Base-by-base conservation (phyloP, 2,113 vertebrate genomes). In the Gallinago media region DNA sequence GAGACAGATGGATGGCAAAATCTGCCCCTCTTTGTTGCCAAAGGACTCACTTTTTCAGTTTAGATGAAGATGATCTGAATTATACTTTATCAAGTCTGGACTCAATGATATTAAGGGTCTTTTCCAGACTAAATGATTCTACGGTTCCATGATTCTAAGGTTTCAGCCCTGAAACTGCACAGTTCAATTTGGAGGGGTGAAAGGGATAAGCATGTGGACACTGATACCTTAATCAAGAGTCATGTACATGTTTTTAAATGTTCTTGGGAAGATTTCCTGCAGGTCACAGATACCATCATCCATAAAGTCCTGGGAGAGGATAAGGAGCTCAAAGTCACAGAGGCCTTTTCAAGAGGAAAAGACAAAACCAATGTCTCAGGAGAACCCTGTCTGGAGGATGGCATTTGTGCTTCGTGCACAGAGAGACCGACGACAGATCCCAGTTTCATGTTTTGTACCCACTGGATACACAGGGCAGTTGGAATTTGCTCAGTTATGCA, bases 191-290 rank as follows among this genome's bases (percentile, higher is more conserved):
- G 6, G 27, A 54, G n/a, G 19, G 5, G 15, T 75, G 38, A 75
- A 81, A 77, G 54, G 26, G 15, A 32, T 27, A 8, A 4, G 8
- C n/a, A 2, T 31, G 18, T 27, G 9, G 38, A 58, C 7, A 40
- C 10, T 27, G 31, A 26, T 15, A 38, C 5, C 18, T 49, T 19
- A 25, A 65, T n/a, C 15, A 44, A 62, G 13, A 73, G 61, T 44
- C 12, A 40, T 2, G 26, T 21, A 8, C 2, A 17, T 0, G 2
- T 61, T 85, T 71, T 34, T 9, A 52, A 17, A 21, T 65, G 8
- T 58, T 70, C 49, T n/a, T 50, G 19, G 26, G 55, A 73, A 38
- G 38, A 63, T 40, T 81, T 81, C 56, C 52, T 40, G 36, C 26
- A 90, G 32, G n/a, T 55, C 15, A 63, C 7, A 68, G 32, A 26